These are phyloP conservation scores for Callopanchax toddi DNA, from an alignment of 2,113 vertebrate genomes.

Conservation along the genomic window DNA sequence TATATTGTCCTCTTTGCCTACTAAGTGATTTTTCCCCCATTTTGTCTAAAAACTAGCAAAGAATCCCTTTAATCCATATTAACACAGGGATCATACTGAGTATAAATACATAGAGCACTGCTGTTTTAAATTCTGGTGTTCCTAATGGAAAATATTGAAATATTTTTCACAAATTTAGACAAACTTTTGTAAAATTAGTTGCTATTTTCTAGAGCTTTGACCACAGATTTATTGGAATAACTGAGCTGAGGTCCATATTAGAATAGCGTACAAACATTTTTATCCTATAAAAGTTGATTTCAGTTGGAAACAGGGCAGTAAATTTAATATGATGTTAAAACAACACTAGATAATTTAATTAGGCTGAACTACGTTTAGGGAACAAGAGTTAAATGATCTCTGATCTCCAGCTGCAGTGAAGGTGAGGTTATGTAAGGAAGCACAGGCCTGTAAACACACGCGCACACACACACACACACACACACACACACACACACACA, in stretches of 20 bases:
- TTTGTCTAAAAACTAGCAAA: too few relatives aligned
- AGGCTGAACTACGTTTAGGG: conserved; percentile 18
- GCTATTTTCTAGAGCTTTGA: too few relatives aligned
- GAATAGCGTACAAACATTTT: too few relatives aligned
- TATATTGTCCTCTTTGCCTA: too few relatives aligned
- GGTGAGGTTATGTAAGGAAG: conserved; percentile 42
- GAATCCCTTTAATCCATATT: too few relatives aligned
- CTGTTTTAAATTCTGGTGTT: too few relatives aligned
- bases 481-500: background rate
- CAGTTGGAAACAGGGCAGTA: conserved; percentile 8
- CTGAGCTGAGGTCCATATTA: background rate
- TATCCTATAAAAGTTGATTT: too few relatives aligned
- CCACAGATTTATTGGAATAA: background rate
- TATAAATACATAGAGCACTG: too few relatives aligned
- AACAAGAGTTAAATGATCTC: conserved; percentile 43
- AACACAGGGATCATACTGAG: too few relatives aligned
- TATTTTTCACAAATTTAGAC: background rate
- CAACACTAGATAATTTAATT: conserved; percentile 43
- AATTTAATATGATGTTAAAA: conserved; percentile 33
- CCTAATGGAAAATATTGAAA: too few relatives aligned
- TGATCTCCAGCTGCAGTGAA: too few relatives aligned
- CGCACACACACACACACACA: conserved; percentile 2
- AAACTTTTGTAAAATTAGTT: conserved; percentile 4
- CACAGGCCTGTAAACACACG: conserved; percentile 29
- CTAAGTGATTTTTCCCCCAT: too few relatives aligned